Conservation (phyloP, 64 coral and sea anemone species). For the Dendrophyllia cribrosa region DNA sequence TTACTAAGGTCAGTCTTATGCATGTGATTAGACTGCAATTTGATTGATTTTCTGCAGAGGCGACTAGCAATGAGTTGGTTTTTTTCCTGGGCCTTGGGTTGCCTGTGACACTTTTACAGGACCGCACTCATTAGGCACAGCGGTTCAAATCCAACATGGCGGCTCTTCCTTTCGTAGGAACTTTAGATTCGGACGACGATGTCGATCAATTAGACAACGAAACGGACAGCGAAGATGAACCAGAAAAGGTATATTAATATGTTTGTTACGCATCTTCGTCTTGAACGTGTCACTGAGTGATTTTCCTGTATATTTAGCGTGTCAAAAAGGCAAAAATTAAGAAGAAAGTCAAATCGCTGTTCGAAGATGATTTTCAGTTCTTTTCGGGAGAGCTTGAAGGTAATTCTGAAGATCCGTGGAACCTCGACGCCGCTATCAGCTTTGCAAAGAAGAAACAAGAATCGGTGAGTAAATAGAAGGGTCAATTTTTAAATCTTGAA, state of each 20-base stretch:
- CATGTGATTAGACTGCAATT: no score
- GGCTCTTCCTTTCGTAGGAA: conserved; percentile 44
- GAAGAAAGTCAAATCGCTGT: not conserved
- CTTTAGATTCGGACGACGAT: conserved; percentile 48
- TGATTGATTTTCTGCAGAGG: no score
- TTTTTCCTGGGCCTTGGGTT: not conserved
- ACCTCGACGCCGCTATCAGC: conserved; percentile 20
- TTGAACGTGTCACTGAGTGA: not conserved
- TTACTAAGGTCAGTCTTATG: no score
- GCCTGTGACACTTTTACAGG: not conserved
- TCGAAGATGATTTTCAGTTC: conserved; percentile 22
- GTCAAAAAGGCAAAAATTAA: conserved; percentile 1
- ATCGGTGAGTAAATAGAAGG: conserved; percentile 6
- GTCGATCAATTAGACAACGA: conserved; percentile 36
- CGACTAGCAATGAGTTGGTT: no score
- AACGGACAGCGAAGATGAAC: conserved; percentile 26
- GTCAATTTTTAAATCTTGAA: not conserved
- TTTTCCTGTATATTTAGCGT: not conserved
- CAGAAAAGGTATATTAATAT: conserved; percentile 1
- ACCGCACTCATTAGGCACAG: not conserved
- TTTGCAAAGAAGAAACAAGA: conserved; percentile 3
- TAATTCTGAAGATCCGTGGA: not conserved
- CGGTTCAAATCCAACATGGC: conserved; percentile 28
- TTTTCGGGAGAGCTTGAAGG: not conserved
- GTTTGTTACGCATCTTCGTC: not conserved